phyloP scores from a whole-genome alignment of 1,140 invertebrate species.

The Drosophila littoralis region DNA sequence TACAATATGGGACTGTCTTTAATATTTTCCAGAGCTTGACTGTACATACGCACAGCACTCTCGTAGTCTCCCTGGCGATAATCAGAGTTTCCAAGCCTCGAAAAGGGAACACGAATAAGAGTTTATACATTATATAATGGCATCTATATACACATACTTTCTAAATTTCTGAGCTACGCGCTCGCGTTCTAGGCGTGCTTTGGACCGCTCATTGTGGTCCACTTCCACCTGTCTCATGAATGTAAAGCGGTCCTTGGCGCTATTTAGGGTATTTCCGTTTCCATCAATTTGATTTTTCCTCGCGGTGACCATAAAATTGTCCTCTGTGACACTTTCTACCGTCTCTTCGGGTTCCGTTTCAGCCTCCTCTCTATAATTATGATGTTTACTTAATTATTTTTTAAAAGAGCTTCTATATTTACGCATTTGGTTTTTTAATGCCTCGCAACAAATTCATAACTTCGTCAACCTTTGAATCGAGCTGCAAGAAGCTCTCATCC shows the following conservation, averaged over 20 bases:
- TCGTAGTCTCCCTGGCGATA: conserved; percentile 89
- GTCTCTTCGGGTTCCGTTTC: not conserved
- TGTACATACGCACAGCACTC: conserved; percentile 89
- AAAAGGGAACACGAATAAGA: not conserved
- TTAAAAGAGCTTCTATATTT: not conserved
- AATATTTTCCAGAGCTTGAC: conserved; percentile 90
- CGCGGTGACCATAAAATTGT: conserved; percentile 85
- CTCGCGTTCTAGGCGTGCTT: conserved; percentile 87
- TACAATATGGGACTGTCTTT: conserved; percentile 90
- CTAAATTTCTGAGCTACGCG: conserved; percentile 77
- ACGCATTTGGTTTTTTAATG: conserved; percentile 52
- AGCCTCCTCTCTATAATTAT: conserved; percentile 25
- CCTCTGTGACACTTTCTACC: conserved; percentile 43
- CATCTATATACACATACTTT: too few species aligned
- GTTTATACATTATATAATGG: too few species aligned
- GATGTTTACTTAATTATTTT: not conserved
- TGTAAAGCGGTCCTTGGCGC: conserved; percentile 86
- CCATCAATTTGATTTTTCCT: conserved; percentile 85
- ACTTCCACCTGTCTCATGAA: conserved; percentile 90
- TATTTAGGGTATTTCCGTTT: not conserved
- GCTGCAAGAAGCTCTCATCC: conserved; percentile 68
- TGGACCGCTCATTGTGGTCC: conserved; percentile 88
- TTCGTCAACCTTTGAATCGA: conserved; percentile 75
- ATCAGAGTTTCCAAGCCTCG: conserved; percentile 85
- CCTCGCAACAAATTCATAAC: conserved; percentile 70